These are phyloP conservation scores for Pseudobourletiella spinata DNA, from an alignment of 1,140 invertebrate genomes.

Conservation along the genomic window DNA sequence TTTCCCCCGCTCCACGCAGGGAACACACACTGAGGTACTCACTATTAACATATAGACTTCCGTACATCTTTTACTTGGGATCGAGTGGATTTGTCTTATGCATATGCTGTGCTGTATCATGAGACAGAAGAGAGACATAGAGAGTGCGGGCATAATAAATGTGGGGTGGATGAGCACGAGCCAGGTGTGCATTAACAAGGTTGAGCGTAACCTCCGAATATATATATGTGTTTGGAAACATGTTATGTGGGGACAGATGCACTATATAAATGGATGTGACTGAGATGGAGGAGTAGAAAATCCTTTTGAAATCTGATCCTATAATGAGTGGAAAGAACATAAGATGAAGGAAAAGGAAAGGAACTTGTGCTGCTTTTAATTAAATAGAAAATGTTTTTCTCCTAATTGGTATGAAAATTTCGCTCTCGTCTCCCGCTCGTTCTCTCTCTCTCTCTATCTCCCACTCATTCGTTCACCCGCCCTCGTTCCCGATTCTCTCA, in stretches of 20 bases:
- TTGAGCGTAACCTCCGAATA: too few relatives aligned
- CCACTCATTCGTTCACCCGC: background rate
- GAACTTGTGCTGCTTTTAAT: conserved; percentile 4
- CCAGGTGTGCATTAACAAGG: background rate
- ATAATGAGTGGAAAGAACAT: conserved; percentile 11
- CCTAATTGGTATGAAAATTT: conserved; percentile 16
- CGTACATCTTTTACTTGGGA: too few relatives aligned
- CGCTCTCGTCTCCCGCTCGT: background rate
- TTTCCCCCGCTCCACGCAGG: too few relatives aligned
- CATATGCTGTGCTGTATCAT: too few relatives aligned
- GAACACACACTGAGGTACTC: too few relatives aligned
- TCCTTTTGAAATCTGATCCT: conserved; percentile 14
- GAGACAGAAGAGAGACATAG: too few relatives aligned
- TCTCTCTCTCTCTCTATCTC: background rate
- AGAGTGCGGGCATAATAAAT: too few relatives aligned
- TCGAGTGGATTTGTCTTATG: too few relatives aligned
- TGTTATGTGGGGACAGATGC: too few relatives aligned
- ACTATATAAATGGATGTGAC: too few relatives aligned
- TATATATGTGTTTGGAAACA: too few relatives aligned
- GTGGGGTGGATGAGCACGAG: background rate
- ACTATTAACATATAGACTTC: too few relatives aligned
- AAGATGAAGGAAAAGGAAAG: conserved; percentile 5
- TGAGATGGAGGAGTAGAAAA: background rate
- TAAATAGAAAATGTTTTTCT: conserved; percentile 11
- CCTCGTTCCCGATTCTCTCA: background rate